Evolutionary conservation across 2,113 vertebrate genomes (phyloP).

Genomic region (Pituophis catenifer): DNA sequence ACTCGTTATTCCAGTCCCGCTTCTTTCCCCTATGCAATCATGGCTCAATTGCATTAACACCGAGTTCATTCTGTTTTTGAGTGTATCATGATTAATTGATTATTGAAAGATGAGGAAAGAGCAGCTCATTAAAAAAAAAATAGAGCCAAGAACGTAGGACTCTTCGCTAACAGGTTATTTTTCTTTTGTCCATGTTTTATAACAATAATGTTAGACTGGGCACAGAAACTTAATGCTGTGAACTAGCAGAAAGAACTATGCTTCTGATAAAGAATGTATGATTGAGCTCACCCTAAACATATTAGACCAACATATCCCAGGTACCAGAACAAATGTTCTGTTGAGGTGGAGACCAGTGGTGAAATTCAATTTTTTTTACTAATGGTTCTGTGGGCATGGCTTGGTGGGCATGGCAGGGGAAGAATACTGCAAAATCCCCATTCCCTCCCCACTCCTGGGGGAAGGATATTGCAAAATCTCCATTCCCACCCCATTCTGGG

Average conservation of each 20-base stretch:
- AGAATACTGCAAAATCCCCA: too few relatives aligned
- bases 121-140: background rate
- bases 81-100: background rate
- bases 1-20: background rate
- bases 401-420: too few relatives aligned
- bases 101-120: background rate
- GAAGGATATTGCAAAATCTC: too few relatives aligned
- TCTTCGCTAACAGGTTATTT: accelerated
- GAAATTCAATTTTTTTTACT: too few relatives aligned
- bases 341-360: too few relatives aligned
- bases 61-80: background rate
- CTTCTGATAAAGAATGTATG: background rate
- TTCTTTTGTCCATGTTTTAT: background rate
- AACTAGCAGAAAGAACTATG: background rate
- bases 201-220: background rate
- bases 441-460: too few relatives aligned
- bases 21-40: accelerated
- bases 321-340: background rate
- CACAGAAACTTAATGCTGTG: background rate
- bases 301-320: background rate
- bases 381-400: too few relatives aligned
- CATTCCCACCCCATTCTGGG: too few relatives aligned
- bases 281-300: background rate
- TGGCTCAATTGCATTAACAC: background rate
- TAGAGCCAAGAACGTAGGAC: background rate